Percentiles rank a stretch among this genome's conserved stretches.
phyloP scores from a whole-genome alignment of 2,797 vertebrate genomes.

The Sandelia bainsii region DNA sequence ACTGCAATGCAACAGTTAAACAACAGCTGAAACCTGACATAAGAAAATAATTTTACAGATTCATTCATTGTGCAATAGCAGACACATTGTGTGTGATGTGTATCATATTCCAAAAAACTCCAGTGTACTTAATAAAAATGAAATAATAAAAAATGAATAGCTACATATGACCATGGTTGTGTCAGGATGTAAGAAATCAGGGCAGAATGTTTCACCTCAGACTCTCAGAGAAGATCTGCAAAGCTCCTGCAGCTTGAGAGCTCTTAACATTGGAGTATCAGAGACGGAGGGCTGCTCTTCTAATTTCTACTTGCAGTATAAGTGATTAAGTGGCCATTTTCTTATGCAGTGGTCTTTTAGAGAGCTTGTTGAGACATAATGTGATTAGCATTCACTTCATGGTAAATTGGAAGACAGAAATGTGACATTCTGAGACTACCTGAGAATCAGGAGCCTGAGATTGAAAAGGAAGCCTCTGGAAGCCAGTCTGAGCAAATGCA shows the following conservation, averaged over 20 bases:
- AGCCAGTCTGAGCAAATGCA: neutral
- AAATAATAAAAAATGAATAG: no score
- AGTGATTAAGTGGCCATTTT: constrained; percentile 24
- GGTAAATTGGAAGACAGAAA: constrained; percentile 9
- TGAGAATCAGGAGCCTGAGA: neutral
- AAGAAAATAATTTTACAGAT: no score
- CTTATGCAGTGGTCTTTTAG: constrained; percentile 10
- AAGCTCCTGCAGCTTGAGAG: neutral
- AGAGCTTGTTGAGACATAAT: constrained; percentile 7
- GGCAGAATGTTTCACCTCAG: neutral
- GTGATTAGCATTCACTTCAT: constrained; percentile 17
- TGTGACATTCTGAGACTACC: neutral
- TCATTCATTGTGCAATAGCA: no score
- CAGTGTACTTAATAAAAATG: no score
- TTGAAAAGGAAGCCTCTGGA: neutral
- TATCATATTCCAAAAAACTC: no score
- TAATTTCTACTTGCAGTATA: neutral
- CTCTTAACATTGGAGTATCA: neutral
- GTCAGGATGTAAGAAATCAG: no score
- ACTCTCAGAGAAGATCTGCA: neutral
- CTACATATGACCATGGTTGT: no score
- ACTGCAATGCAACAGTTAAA: no score
- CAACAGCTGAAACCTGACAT: no score
- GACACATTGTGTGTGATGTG: no score
- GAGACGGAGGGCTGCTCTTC: neutral